Evolutionary conservation across 2,888 invertebrate species (phyloP), one percentile per base, ranked within the genome.

Genomic region (Cataglyphis rosenhaueri): DNA sequence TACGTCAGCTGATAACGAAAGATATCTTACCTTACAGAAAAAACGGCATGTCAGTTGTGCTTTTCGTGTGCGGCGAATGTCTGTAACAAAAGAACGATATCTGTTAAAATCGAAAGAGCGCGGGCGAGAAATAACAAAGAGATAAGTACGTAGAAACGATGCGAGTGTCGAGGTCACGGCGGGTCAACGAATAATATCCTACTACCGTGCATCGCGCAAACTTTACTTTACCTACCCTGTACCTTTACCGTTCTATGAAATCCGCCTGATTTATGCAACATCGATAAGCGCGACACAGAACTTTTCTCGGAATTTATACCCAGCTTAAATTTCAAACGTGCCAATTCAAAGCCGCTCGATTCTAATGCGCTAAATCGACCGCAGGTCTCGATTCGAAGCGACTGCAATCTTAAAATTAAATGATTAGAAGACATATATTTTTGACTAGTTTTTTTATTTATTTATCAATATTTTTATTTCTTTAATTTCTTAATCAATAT

Each of bases 51-150:
- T 91, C 65, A 91, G 38, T 87, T 87, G 88, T 65, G 89, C 87
- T 83, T 91, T 5, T 48, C 90, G 87, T 90, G 87, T 91, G 89
- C 86, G 84, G 89, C 91, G 88, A 93, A 91, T 91, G 93, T 93
- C 93, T 93, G 92, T 44, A 92, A 93, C 82, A 84, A 83, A 68
- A 84, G 75, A 64, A 61, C 70, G 81, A 81, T 41, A 10, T 18
- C 12, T n/a, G 35, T 71, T 48, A 21, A 70, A 68, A 76, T 79
- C 15, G 25, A 48, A 25, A 21, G 52, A 6, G 10, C n/a, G 48
- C 35, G 8, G 3, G 18, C 12, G 35, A 41, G 65, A 65, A 66
- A 71, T 71, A 48, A 70, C 25, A 48, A 82, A 65, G 10, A 10
- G n/a, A 74, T 32, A 44, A 57, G 35, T 48, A 5, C 48, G 15